Evolutionary conservation across 2,888 invertebrate species (phyloP).

Genomic region (Agrotis segetum): DNA sequence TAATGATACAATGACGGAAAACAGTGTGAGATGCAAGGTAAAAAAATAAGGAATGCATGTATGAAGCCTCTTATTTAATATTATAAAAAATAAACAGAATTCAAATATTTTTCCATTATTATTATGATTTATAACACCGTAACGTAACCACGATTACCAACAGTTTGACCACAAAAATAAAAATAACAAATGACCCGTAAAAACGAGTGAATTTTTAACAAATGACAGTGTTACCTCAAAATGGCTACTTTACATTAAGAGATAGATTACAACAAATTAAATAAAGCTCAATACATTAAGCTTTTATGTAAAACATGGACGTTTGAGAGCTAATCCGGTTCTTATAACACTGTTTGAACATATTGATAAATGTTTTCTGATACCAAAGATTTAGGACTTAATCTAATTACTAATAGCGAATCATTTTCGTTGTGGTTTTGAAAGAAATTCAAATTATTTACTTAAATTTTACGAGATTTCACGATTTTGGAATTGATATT

Average conservation of each 20-base stretch:
- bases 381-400: slow-evolving; percentile 61
- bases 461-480: background rate
- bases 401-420: slow-evolving; percentile 54
- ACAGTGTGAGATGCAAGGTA: too few species aligned
- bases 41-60: too few species aligned
- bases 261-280: slow-evolving; percentile 58
- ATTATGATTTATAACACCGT: too few species aligned
- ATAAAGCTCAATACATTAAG: slow-evolving; percentile 72
- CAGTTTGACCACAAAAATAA: background rate
- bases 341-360: slow-evolving; percentile 57
- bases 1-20: too few species aligned
- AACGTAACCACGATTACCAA: background rate
- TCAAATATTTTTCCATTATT: too few species aligned
- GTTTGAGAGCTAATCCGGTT: slow-evolving; percentile 66
- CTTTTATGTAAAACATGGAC: slow-evolving; percentile 79
- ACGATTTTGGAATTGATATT: background rate
- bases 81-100: too few species aligned
- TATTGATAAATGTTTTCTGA: slow-evolving; percentile 55
- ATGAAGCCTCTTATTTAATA: too few species aligned
- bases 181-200: slow-evolving; percentile 1
- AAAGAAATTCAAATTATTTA: slow-evolving; percentile 9
- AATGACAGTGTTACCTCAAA: slow-evolving; percentile 53
- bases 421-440: background rate
- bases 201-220: slow-evolving; percentile 30
- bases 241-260: slow-evolving; percentile 53